Evolutionary conservation across 2,113 vertebrate species (phyloP).

Genomic region (Lycaon pictus): DNA sequence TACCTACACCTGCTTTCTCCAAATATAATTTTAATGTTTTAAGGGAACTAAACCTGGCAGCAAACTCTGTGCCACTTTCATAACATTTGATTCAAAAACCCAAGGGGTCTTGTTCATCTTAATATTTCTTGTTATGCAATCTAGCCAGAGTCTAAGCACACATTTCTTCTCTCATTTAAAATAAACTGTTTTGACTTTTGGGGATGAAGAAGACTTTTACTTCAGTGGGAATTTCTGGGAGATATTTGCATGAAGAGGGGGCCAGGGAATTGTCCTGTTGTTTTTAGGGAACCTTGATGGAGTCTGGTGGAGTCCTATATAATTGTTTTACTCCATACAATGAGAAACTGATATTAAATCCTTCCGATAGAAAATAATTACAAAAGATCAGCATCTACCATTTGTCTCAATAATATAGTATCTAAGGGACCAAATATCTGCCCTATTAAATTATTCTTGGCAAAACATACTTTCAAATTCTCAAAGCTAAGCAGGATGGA

Average conservation of each 20-base stretch:
- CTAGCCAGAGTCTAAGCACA: background rate
- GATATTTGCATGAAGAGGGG: background rate
- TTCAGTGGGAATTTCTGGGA: background rate
- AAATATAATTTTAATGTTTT: conserved; percentile 36
- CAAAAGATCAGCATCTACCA: background rate
- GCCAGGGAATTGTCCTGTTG: background rate
- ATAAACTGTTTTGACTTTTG: background rate
- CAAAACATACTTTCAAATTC: conserved; percentile 62
- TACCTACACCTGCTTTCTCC: conserved; percentile 27
- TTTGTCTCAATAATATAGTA: conserved; percentile 37
- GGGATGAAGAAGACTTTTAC: background rate
- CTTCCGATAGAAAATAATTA: conserved; percentile 52
- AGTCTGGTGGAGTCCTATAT: background rate
- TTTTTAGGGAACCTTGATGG: background rate
- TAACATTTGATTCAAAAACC: conserved; percentile 14
- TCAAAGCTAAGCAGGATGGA: conserved; percentile 50
- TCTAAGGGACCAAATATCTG: background rate
- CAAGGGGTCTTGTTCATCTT: background rate
- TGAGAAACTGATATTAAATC: conserved; percentile 19
- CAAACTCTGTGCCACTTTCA: background rate
- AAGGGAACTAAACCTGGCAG: conserved; percentile 13
- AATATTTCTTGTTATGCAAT: background rate
- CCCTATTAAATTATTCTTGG: conserved; percentile 42
- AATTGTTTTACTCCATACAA: background rate
- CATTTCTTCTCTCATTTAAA: background rate